phyloP scores from a whole-genome alignment of 2,113 vertebrate genomes.

The Morone chrysops region DNA sequence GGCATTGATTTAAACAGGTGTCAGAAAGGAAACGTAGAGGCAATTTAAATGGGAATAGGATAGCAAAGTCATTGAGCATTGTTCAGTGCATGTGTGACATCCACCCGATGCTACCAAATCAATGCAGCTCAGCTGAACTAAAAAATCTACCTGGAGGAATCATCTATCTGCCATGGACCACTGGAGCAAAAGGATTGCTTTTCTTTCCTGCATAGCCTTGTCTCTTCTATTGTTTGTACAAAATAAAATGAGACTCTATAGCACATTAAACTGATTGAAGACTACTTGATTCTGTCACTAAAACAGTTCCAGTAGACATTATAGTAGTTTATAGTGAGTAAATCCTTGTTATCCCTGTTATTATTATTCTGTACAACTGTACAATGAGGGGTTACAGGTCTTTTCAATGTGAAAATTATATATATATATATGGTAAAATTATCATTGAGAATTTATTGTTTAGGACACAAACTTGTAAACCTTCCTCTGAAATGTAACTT shows the following conservation, averaged over 20 bases:
- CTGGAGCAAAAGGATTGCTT: slow-evolving; percentile 86
- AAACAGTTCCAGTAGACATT: slow-evolving; percentile 19
- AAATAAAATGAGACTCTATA: slow-evolving; percentile 74
- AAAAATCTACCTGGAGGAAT: slow-evolving; percentile 97
- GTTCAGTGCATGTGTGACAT: slow-evolving; percentile 95
- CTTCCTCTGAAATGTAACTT: background rate
- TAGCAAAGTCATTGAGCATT: slow-evolving; percentile 89
- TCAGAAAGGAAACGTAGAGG: slow-evolving; percentile 98
- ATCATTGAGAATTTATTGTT: background rate
- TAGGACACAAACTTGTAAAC: background rate
- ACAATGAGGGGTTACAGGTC: background rate
- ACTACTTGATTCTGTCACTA: slow-evolving; percentile 57
- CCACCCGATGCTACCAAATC: slow-evolving; percentile 93
- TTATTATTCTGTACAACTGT: background rate
- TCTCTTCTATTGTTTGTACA: slow-evolving; percentile 64
- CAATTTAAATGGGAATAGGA: slow-evolving; percentile 99
- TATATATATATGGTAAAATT: background rate
- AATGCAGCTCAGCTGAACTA: slow-evolving; percentile 94
- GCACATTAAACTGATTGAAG: slow-evolving; percentile 50
- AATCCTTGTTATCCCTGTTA: slow-evolving; percentile 9
- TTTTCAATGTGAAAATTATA: slow-evolving; percentile 14
- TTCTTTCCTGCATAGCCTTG: slow-evolving; percentile 46
- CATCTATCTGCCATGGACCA: slow-evolving; percentile 86
- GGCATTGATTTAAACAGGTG: slow-evolving; percentile 99
- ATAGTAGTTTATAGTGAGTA: background rate